Base-by-base conservation (phyloP, 2,113 vertebrate genomes). In the Empidonax alnorum region DNA sequence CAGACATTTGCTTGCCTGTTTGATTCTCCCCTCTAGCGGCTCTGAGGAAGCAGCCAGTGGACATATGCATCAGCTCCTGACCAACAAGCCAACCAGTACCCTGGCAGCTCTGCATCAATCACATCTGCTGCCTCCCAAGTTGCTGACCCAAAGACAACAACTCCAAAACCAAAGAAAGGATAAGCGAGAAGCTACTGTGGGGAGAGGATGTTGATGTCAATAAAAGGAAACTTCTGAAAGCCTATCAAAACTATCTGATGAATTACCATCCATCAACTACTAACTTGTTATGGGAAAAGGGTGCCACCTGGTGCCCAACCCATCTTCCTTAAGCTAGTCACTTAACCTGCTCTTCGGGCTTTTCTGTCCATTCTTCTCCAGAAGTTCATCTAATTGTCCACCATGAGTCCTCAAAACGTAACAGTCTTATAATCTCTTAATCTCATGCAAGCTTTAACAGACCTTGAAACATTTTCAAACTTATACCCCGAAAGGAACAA, bases 261-360 rank as follows among this genome's bases (percentile, higher is more conserved):
- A 39, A 17, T 17, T 7, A 30, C 56, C 86, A 81, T 33, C 63
- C 86, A 77, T 69, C 72, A 76, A 5, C 15, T 72, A 67, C 39
- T 25, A 58, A 30, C 42, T n/a, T 92, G 91, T 75, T 24, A 72
- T 49, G 56, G 96, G 84, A 93, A 94, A 75, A 97, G 85, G 90
- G 87, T 95, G 94, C 96, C 93, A 96, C 62, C 96, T 95, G 94
- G 56, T 94, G 93, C 94, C 65, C 65, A 88, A 50, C 80, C 24
- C 53, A 49, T 56, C 92, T 46, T 83, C 73, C 55, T 65, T 84
- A 35, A 61, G 15, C 3, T 1, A 52, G 14, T 15, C 21, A 39
- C 22, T 59, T 23, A 47, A 14, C 55, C 31, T 66, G 30, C 39
- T 31, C 65, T 17, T 62, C 10, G 2, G 30, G 12, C 9, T 89